Base-by-base conservation (phyloP, 1,140 invertebrate species). In the Aphaenogaster rudis region DNA sequence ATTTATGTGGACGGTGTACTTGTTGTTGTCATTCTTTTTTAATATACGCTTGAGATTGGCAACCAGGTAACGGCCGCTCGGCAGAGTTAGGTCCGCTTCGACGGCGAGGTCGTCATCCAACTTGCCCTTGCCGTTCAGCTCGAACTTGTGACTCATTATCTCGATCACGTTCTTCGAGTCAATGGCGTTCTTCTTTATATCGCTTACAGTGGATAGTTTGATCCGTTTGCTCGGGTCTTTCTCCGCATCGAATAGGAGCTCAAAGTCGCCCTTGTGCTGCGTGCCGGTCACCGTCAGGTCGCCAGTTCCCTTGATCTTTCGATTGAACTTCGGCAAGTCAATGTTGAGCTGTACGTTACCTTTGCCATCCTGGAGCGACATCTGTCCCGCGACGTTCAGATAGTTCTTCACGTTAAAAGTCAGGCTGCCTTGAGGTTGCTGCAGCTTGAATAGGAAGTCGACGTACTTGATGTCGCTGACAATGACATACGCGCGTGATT, bases 161-260 rank as follows among this genome's bases (percentile, higher is more conserved):
- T 96, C 95, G 33, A 97, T 76, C 3, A 96, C 94, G 89, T 97
- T 97, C 95, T 97, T 97, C 0, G 97, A 96, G n/a, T 97, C 96
- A 0, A 98, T 50, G 3, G 95, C 94, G 0, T 95, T 95, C 7
- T 96, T 96, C 0, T 96, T 96, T 0, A 96, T 81, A 66, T 96
- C 96, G 54, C 96, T 97, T 45, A 96, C 95, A 0, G 97, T 97
- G n/a, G 95, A 96, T 7, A 97, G 89, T 86, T 96, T 95, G 1
- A 98, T 87, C 88, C 97, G 97, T 67, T 97, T 96, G 64, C 93
- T 96, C 15, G 97, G 96, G 91, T 97, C 96, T 86, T 97, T 97
- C 15, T 97, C 96, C n/a, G 96, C 97, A 92, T 98, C 96, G 9
- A 97, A 96, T 69, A 96, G 96, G 1, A 98, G 28, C 48, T 96